Base-by-base conservation (phyloP, 2,888 invertebrate species). In the Eilema caniola region DNA sequence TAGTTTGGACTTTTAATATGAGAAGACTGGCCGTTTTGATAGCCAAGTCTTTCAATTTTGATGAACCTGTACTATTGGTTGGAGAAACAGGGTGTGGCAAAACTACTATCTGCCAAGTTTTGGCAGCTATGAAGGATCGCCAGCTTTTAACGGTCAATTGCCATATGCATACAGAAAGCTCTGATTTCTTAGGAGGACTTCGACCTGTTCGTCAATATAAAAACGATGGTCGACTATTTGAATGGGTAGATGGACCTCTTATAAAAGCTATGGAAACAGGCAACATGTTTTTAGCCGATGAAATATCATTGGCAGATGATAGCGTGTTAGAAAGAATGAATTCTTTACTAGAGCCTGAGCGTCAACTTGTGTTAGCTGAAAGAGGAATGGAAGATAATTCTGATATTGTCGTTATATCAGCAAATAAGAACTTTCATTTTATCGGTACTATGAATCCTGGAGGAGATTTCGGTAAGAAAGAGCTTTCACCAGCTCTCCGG, bases 381-480 rank as follows among this genome's bases (percentile, higher is more conserved):
- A 98, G 98, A 89, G 98, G 98, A 11, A 96, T 96, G 69, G 96
- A 96, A 85, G 95, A 95, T 71, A 96, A 92, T 85, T 95, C 96
- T 41, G 95, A 91, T 84, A 96, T 96, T 37, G 95, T 96, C 65
- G 95, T 96, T 41, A 95, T 97, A 4, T 96, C 97, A 60, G 96
- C 97, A 0, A 97, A 98, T 70, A 89, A 96, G 10, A 96, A 96
- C 14, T 99, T 99, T 89, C 97, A 98, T 83, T 98, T 99, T 85
- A 96, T 99, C 71, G 99, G 98, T 2, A 99, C 99, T 0, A 99
- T 99, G 99, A 99, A 99, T 95, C 99, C 99, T 11, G 99, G 99
- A 16, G 99, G 99, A 0, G 99, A 99, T 95, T 99, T 98, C 89
- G 99, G 99, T 4, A 99, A 99, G 90, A 99, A 99, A 89, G 99